A percentile compares a stretch with the other conserved stretches of the same genome.
Conservation (phyloP, 2,113 vertebrate species). For the Solea senegalensis region DNA sequence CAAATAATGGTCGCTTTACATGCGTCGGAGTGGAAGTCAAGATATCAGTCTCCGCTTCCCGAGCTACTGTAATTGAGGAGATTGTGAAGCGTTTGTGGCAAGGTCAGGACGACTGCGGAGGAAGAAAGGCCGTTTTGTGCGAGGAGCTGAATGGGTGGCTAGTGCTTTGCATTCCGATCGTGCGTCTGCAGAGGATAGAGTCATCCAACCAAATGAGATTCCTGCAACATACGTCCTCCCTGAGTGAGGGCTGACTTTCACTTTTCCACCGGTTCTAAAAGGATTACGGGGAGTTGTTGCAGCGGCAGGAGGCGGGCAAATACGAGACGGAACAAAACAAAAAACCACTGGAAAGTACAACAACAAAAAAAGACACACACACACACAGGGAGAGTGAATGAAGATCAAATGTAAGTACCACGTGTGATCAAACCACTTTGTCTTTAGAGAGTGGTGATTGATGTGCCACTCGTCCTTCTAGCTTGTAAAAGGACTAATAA, state of each 20-base stretch:
- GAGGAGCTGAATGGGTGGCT: conserved; percentile 49
- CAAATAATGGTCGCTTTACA: conserved; percentile 64
- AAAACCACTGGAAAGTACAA: conserved; percentile 4
- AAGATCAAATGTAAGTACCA: conserved; percentile 60
- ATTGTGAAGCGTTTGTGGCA: conserved; percentile 56
- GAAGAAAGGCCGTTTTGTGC: conserved; percentile 73
- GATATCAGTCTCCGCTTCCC: conserved; percentile 49
- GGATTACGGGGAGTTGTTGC: conserved; percentile 60
- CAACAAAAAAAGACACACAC: conserved; percentile 10
- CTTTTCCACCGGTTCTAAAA: conserved; percentile 47
- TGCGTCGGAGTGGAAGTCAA: conserved; percentile 58
- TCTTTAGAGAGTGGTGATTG: conserved; percentile 61
- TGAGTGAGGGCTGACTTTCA: conserved; percentile 67
- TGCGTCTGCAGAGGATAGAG: conserved; percentile 65
- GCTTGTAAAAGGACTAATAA: conserved; percentile 64
- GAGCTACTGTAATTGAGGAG: conserved; percentile 72
- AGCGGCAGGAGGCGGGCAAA: conserved; percentile 17
- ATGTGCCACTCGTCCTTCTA: conserved; percentile 65
- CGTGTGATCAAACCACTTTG: conserved; percentile 64
- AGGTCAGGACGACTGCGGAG: conserved; percentile 61
- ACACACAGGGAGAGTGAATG: conserved; percentile 6
- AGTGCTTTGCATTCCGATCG: conserved; percentile 74
- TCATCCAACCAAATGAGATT: conserved; percentile 73
- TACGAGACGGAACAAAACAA: conserved; percentile 25
- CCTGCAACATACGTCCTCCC: conserved; percentile 62